These are phyloP conservation scores for Eupithecia tripunctaria DNA, from an alignment of 2,888 invertebrate genomes.

Conservation along the genomic window DNA sequence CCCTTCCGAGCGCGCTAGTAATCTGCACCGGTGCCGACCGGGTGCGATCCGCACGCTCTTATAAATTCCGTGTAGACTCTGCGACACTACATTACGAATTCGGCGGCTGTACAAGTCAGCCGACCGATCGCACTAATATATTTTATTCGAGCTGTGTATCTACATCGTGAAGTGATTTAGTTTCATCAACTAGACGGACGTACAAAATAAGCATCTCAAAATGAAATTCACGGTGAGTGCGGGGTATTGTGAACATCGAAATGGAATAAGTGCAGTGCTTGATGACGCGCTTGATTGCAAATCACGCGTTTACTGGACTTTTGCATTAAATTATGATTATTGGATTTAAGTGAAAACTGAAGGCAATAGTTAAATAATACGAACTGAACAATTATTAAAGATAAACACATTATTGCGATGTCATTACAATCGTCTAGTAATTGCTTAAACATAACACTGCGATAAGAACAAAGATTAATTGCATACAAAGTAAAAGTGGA, in stretches of 20 bases:
- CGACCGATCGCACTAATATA: constrained; percentile 67
- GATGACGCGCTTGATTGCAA: too few species aligned
- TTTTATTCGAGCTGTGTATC: constrained; percentile 63
- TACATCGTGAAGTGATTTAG: constrained; percentile 74
- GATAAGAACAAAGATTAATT: constrained; percentile 48
- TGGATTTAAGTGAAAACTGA: constrained; percentile 15
- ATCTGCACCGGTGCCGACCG: constrained; percentile 58
- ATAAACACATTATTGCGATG: background rate
- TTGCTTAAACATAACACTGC: constrained; percentile 23
- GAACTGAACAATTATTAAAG: background rate
- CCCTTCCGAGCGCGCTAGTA: constrained; percentile 67
- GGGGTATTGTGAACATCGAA: constrained; percentile 54
- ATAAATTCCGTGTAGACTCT: constrained; percentile 83
- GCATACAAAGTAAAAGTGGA: constrained; percentile 73
- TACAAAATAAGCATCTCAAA: constrained; percentile 71
- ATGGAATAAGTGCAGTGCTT: constrained; percentile 48
- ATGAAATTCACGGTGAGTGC: constrained; percentile 85
- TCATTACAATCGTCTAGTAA: constrained; percentile 6
- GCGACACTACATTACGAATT: constrained; percentile 82
- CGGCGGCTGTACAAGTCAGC: constrained; percentile 78
- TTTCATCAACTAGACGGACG: constrained; percentile 69
- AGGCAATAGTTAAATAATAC: background rate
- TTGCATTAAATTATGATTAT: constrained; percentile 18
- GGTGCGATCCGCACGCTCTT: constrained; percentile 73
- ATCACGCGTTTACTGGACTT: constrained; percentile 31